Percentiles rank a stretch among this genome's conserved stretches.
Conservation (phyloP, 2,797 vertebrate species). For the Anguilla pacifica region DNA sequence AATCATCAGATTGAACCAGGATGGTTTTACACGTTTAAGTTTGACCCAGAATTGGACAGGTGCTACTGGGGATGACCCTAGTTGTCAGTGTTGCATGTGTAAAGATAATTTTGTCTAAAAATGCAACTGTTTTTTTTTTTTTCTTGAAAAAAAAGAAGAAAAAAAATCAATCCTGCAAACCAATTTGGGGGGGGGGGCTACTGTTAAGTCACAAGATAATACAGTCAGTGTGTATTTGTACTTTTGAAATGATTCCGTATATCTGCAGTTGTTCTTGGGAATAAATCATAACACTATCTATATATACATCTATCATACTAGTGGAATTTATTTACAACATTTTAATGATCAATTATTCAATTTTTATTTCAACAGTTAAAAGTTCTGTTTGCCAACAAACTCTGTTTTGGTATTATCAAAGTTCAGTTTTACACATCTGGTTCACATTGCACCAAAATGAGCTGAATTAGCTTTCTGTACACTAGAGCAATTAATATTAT, state of each 20-base stretch:
- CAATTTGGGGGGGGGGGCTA: not conserved
- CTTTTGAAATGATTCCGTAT: not conserved
- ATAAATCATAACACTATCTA: not conserved
- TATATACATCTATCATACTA: not conserved
- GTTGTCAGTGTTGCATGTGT: not conserved
- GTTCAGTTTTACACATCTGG: not conserved
- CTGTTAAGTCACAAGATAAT: not conserved
- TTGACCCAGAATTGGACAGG: not conserved
- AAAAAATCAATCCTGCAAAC: not conserved
- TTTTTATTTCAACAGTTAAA: not conserved
- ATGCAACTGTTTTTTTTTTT: not conserved
- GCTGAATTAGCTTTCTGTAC: not conserved
- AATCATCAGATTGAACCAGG: not conserved
- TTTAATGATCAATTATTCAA: not conserved
- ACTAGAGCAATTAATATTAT: not conserved
- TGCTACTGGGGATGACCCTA: not conserved
- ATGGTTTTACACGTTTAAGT: not conserved
- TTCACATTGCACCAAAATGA: not conserved
- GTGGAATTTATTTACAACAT: not conserved
- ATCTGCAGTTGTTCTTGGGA: not conserved
- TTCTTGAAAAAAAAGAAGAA: not conserved
- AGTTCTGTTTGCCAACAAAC: not conserved
- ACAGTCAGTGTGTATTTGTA: not conserved
- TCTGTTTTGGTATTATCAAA: not conserved
- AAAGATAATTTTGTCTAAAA: not conserved